Evolutionary conservation across 1,140 invertebrate species (phyloP).

Genomic region (Oreohelix idahoensis): DNA sequence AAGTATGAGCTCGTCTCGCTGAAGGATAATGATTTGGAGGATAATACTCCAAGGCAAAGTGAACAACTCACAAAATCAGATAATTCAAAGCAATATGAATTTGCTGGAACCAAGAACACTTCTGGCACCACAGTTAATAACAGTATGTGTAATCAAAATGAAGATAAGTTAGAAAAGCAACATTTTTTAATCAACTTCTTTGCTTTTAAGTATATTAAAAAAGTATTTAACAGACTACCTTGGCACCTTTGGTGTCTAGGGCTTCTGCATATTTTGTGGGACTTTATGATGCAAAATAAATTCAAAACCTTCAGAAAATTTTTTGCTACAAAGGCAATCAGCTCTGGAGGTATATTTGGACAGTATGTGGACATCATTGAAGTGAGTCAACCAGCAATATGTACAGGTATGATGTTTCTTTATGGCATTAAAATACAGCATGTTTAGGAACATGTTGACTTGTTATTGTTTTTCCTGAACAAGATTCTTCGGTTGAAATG

Average conservation of each 20-base stretch:
- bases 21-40: not conserved
- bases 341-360: conserved; percentile 50
- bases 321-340: conserved; percentile 53
- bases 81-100: not conserved
- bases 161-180: not conserved
- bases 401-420: conserved; percentile 52
- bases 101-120: not conserved
- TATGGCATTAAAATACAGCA: too few relatives aligned
- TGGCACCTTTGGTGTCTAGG: conserved; percentile 58
- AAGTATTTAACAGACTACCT: conserved; percentile 53
- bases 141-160: not conserved
- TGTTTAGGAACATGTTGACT: too few relatives aligned
- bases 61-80: not conserved
- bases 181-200: conserved; percentile 66
- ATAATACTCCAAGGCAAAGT: not conserved
- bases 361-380: conserved; percentile 63
- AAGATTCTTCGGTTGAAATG: too few relatives aligned
- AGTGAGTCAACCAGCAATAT: conserved; percentile 57
- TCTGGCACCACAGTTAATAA: not conserved
- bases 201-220: conserved; percentile 48
- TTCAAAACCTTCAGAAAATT: conserved; percentile 56
- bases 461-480: too few relatives aligned
- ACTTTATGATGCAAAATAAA: conserved; percentile 51
- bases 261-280: conserved; percentile 52
- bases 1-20: conserved; percentile 28